Base-by-base conservation (phyloP, 1,140 invertebrate genomes). In the Nasonia vitripennis region DNA sequence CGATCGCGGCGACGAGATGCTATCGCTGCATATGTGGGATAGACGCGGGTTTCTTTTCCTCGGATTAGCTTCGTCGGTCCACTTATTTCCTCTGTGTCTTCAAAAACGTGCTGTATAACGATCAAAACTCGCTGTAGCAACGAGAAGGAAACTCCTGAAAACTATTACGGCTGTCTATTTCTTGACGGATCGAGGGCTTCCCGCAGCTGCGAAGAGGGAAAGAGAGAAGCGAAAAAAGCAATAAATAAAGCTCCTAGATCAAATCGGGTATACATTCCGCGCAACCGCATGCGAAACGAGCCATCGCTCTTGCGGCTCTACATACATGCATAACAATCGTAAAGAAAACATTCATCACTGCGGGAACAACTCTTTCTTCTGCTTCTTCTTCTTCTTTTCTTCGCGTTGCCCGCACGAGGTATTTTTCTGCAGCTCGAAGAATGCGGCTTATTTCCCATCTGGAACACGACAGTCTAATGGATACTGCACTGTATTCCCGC, bases 161-260 rank as follows among this genome's bases (percentile, higher is more conserved):
- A 37, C 34, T 37, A 37, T 37, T 37, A 37, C 34, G 34, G 34
- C 34, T 6, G 34, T 37, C 34, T 37, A 37, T 37, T 20, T 62
- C 14, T n/a, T 14, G 55, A 62, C 17, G 12, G 34, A 41, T 62
- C 55, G 55, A 62, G 6, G 1, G 55, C 7, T 62, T 62, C 6
- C 3, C 27, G 27, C 48, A 17, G 9, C 48, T 9, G 12, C 48
- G 9, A 9, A 48, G 20, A 48, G 17, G 41, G 6, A 48, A n/a
- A 75, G 6, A 77, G 17, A 10, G 45, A 75, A 20, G 7, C 7
- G 1, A 12, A 51, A 51, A 78, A 78, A 20, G 41, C 37, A 41
- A 75, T 75, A 62, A 62, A 62, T 62, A 62, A 62, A 62, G 55
- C 55, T 62, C 55, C 17, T 62, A 62, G 55, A 62, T 62, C 17